phyloP scores from a whole-genome alignment of 2,888 invertebrate genomes.

The Caenorhabditis virilis region DNA sequence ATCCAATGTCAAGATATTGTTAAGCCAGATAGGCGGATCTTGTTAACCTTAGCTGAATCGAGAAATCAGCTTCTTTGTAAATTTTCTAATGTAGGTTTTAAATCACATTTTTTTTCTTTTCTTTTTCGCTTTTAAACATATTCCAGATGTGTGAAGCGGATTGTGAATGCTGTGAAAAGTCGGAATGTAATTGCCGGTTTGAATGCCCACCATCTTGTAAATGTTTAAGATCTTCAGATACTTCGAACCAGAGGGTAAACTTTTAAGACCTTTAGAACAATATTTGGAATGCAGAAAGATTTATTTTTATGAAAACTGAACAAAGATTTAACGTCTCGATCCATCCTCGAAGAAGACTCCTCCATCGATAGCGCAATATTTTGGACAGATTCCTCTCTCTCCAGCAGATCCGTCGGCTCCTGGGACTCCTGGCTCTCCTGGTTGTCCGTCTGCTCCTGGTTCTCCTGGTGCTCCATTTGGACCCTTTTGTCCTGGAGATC shows the following conservation, averaged over 20 bases:
- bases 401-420: slow-evolving; percentile 32
- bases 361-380: slow-evolving; percentile 53
- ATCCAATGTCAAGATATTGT: slow-evolving; percentile 34
- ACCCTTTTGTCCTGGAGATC: slow-evolving; percentile 40
- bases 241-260: slow-evolving; percentile 15
- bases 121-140: not conserved
- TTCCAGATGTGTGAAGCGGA: slow-evolving; percentile 45
- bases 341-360: slow-evolving; percentile 62
- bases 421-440: slow-evolving; percentile 40
- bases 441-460: slow-evolving; percentile 38
- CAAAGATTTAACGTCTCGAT: slow-evolving; percentile 49
- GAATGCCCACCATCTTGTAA: slow-evolving; percentile 34
- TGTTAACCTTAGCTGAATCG: slow-evolving; percentile 33
- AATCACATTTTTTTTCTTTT: not conserved
- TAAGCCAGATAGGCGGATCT: slow-evolving; percentile 23
- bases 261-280: slow-evolving; percentile 1
- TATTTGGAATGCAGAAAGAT: slow-evolving; percentile 9
- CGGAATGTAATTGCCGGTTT: slow-evolving; percentile 30
- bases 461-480: slow-evolving; percentile 40
- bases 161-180: slow-evolving; percentile 39
- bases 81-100: slow-evolving; percentile 40
- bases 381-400: slow-evolving; percentile 51
- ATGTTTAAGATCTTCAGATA: slow-evolving; percentile 33
- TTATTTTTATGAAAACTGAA: slow-evolving; percentile 13
- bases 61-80: slow-evolving; percentile 51